phyloP scores from a whole-genome alignment of 2,888 invertebrate species.

The Drosophila mettleri region DNA sequence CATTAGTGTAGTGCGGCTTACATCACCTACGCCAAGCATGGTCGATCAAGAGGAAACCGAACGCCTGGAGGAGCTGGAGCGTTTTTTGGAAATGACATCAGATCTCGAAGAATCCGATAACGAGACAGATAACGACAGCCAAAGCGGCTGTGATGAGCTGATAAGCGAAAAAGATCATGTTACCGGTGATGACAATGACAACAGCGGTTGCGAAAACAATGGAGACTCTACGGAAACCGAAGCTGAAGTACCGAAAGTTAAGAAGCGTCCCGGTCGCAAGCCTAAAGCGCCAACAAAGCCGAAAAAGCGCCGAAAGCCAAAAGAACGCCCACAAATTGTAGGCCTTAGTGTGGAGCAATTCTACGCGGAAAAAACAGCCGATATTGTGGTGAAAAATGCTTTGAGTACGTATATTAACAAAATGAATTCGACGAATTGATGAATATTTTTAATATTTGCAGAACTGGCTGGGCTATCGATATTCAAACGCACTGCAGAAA shows the following conservation, averaged over 20 bases:
- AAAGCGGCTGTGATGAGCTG: constrained; percentile 53
- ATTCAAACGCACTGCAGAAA: constrained; percentile 81
- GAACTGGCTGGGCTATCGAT: constrained; percentile 83
- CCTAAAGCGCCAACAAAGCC: constrained; percentile 62
- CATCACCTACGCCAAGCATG: constrained; percentile 85
- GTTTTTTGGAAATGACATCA: constrained; percentile 51
- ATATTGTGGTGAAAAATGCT: constrained; percentile 85
- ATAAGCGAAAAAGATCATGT: constrained; percentile 61
- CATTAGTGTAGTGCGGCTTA: constrained; percentile 88
- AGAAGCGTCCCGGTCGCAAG: constrained; percentile 69
- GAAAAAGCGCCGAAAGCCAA: constrained; percentile 60
- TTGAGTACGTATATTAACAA: constrained; percentile 75
- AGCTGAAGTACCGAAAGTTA: constrained; percentile 86
- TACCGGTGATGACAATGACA: constrained; percentile 65
- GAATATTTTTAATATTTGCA: constrained; percentile 44
- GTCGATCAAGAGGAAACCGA: constrained; percentile 81
- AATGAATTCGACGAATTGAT: not conserved
- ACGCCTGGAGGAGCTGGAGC: constrained; percentile 66
- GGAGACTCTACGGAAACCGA: constrained; percentile 67
- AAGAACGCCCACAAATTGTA: constrained; percentile 86
- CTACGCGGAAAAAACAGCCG: constrained; percentile 86
- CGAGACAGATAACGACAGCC: constrained; percentile 82
- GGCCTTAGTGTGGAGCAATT: constrained; percentile 89
- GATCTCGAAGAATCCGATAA: constrained; percentile 85
- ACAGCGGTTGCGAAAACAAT: constrained; percentile 61